These are phyloP conservation scores for Pelecanus crispus DNA, from an alignment of 2,113 vertebrate genomes.

Conservation along the genomic window DNA sequence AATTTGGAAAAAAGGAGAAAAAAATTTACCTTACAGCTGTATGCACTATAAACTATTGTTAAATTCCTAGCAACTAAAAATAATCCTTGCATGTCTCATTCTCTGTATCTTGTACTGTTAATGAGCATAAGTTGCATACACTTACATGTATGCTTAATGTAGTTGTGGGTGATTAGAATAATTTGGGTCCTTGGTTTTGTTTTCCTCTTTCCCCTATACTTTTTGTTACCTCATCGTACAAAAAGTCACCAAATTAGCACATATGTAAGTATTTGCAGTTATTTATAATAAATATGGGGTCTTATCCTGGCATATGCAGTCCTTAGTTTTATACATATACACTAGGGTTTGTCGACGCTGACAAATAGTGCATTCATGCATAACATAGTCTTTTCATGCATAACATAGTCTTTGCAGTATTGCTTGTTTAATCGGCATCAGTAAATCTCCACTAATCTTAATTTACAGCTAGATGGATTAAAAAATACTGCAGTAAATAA, in stretches of 20 bases:
- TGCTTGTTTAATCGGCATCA: background rate
- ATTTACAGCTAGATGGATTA: background rate
- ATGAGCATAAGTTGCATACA: background rate
- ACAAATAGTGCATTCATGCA: background rate
- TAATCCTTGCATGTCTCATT: background rate
- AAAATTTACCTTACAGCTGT: background rate
- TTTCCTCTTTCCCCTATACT: background rate
- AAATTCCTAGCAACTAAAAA: background rate
- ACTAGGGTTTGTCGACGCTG: background rate
- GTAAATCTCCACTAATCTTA: background rate
- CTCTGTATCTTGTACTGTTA: background rate
- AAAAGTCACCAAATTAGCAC: background rate
- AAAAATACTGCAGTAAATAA: background rate
- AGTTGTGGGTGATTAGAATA: background rate
- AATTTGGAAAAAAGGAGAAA: background rate
- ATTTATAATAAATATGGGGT: background rate
- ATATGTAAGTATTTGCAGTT: background rate
- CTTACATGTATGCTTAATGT: background rate
- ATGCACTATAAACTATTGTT: background rate
- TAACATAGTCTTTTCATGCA: background rate
- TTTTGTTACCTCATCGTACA: background rate
- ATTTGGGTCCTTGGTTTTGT: background rate
- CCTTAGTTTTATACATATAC: background rate
- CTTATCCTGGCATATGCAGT: background rate
- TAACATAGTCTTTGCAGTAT: background rate